phyloP scores from a whole-genome alignment of 2,888 invertebrate genomes.

The Chrysodeixis includens region DNA sequence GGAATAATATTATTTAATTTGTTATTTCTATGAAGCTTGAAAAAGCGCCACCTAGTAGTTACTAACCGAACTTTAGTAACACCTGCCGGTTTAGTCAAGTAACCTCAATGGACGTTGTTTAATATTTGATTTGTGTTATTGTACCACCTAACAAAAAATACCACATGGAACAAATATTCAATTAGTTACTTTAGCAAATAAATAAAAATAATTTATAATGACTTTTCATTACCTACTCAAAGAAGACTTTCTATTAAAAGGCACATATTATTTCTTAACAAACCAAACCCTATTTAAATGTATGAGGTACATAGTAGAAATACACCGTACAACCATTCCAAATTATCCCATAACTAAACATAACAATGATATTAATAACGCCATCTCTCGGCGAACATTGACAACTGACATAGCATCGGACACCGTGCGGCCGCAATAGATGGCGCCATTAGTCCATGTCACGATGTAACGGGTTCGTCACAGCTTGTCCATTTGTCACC shows the following conservation, averaged over 20 bases:
- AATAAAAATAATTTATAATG: too few relatives aligned
- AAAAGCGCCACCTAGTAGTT: conserved; percentile 30
- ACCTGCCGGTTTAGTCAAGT: neutral
- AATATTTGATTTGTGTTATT: neutral
- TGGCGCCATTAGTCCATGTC: conserved; percentile 85
- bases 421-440: conserved; percentile 79
- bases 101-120: neutral
- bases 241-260: too few relatives aligned
- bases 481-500: conserved; percentile 83
- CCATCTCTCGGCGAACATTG: conserved; percentile 66
- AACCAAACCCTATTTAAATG: too few relatives aligned
- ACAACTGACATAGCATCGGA: conserved; percentile 70
- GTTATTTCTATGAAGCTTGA: neutral
- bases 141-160: neutral
- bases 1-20: too few relatives aligned
- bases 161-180: too few relatives aligned
- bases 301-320: neutral
- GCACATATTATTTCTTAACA: too few relatives aligned
- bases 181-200: too few relatives aligned
- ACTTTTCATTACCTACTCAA: too few relatives aligned
- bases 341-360: neutral
- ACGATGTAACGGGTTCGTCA: conserved; percentile 73
- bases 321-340: neutral
- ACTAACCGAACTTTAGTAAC: conserved; percentile 15
- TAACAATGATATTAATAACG: conserved; percentile 32